Evolutionary conservation across 1,140 invertebrate genomes (phyloP), one percentile per base, ranked within the genome.

Genomic region (Tribolium madens): DNA sequence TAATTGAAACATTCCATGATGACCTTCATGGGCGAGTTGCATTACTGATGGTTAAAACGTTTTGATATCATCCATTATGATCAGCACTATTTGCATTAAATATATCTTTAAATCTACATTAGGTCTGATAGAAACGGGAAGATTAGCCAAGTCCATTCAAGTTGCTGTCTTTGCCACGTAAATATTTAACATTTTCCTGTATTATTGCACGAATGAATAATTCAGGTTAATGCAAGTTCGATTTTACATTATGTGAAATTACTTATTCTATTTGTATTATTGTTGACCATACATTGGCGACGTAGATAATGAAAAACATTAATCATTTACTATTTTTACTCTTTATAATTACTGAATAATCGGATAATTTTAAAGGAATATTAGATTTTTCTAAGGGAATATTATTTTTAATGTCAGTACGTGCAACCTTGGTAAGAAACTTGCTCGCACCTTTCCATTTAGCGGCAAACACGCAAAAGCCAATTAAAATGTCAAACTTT

Each of bases 161-260:
- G 57, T 33, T 3, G 21, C 13, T 12, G 12, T 21, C 17, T 64
- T 72, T 14, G 46, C 42, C n/a, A 50, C 48, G 48, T 76, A 42
- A 69, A 76, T 76, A 76, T 70, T 71, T 71, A 52, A 76, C 60
- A 53, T 46, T 52, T 64, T 68, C 21, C 52, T 15, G 47, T 77
- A 64, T 73, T 72, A 77, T 77, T 77, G 76, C 76, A 73, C 76
- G 76, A 73, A 77, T 77, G 50, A 77, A 77, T 77, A 71, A 77
- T 77, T 77, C 52, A 77, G 52, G 70, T 68, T 77, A 77, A 77
- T 77, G 70, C 76, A 77, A 73, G 76, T 77, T 77, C 76, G 76
- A 77, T 77, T 77, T 68, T 68, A 77, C 53, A 69, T 69, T 72
- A 76, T 17, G 36, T n/a, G 33, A 48, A 64, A 76, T 76, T 73